phyloP scores from a whole-genome alignment of 1,140 invertebrate genomes.

The Philotrypesis tridentata region DNA sequence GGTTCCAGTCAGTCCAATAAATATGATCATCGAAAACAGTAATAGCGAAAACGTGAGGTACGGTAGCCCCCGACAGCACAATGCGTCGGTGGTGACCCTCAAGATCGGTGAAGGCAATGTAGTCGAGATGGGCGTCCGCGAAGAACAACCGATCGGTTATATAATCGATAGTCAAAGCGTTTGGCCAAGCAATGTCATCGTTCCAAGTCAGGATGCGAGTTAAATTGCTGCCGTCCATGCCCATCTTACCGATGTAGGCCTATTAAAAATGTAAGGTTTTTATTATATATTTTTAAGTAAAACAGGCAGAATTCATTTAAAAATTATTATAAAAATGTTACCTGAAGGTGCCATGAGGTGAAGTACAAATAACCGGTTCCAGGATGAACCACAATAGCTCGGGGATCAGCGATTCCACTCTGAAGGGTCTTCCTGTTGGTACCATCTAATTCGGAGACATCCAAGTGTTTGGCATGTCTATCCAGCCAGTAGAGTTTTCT shows the following conservation, averaged over 20 bases:
- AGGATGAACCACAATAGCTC: constrained; percentile 96
- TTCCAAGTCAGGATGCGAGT: constrained; percentile 92
- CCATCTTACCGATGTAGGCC: constrained; percentile 97
- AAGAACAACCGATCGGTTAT: constrained; percentile 96
- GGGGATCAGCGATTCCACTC: constrained; percentile 90
- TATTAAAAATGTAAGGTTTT: constrained; percentile 63
- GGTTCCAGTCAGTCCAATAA: constrained; percentile 99
- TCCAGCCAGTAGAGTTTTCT: constrained; percentile 99
- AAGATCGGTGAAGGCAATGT: constrained; percentile 94
- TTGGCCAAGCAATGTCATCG: constrained; percentile 97
- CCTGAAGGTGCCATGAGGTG: constrained; percentile 93
- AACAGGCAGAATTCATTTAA: neutral
- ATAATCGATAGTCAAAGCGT: constrained; percentile 97
- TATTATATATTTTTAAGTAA: neutral
- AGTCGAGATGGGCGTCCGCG: constrained; percentile 98
- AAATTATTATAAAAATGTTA: constrained; percentile 49
- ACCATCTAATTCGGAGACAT: constrained; percentile 94
- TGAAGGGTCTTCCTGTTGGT: constrained; percentile 91
- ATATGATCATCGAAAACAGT: constrained; percentile 95
- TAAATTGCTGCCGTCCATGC: constrained; percentile 96
- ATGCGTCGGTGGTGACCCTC: constrained; percentile 90
- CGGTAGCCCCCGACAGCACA: constrained; percentile 85
- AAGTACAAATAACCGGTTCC: constrained; percentile 96
- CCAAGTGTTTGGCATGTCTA: constrained; percentile 93
- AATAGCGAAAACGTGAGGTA: constrained; percentile 96